phyloP scores from a whole-genome alignment of 2,888 invertebrate species.

The Pristionchus fissidentatus region DNA sequence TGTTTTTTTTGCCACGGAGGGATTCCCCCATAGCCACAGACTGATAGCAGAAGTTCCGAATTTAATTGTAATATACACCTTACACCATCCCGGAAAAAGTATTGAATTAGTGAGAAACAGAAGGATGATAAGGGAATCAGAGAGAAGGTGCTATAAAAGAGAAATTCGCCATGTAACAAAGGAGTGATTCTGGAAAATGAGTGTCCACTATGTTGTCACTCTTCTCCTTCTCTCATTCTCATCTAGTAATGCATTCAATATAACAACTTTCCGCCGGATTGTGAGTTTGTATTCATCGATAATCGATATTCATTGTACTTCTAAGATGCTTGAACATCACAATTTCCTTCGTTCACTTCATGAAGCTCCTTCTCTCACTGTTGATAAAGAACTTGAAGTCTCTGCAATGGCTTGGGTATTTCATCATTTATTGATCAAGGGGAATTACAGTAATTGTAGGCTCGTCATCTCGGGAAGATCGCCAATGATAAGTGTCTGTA shows the following conservation, averaged over 20 bases:
- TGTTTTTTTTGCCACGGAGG: not conserved
- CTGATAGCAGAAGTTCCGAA: not conserved
- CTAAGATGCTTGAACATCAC: slow-evolving; percentile 15
- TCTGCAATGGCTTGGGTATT: slow-evolving; percentile 6
- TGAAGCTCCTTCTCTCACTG: slow-evolving; percentile 26
- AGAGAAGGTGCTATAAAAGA: slow-evolving; percentile 23
- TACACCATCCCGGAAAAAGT: not conserved
- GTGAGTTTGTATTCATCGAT: not conserved
- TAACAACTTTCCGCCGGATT: slow-evolving; percentile 3
- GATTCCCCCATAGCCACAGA: not conserved
- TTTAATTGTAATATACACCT: not conserved
- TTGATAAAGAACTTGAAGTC: not conserved
- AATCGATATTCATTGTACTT: not conserved
- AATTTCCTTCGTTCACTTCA: slow-evolving; percentile 37
- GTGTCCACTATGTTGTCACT: not conserved
- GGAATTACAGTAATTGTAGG: not conserved
- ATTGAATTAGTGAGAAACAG: slow-evolving; percentile 4
- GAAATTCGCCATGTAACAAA: not conserved
- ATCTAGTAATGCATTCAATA: not conserved
- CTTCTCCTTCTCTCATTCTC: not conserved
- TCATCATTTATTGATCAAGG: not conserved
- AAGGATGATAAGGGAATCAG: slow-evolving; percentile 26
- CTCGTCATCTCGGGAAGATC: slow-evolving; percentile 24
- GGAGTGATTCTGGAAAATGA: slow-evolving; percentile 2
- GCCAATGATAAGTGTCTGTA: slow-evolving; percentile 42